phyloP scores from a whole-genome alignment of 2,797 vertebrate genomes.

The Takifugu ocellatus region DNA sequence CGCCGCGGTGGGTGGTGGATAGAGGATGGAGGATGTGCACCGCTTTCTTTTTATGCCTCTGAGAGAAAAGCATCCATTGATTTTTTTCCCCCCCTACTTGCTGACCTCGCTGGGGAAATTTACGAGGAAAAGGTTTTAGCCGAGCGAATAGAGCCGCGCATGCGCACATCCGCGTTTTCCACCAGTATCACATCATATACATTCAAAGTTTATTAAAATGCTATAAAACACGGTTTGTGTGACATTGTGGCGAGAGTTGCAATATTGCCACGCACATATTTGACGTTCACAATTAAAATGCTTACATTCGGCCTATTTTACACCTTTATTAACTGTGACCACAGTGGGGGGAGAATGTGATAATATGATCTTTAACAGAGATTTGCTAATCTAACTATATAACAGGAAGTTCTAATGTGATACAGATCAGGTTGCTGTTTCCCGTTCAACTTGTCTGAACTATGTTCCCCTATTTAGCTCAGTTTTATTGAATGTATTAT shows the following conservation, averaged over 20 bases:
- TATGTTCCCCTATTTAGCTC: too few relatives aligned
- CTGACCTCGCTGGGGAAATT: conserved; percentile 44
- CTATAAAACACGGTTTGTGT: too few relatives aligned
- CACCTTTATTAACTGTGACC: not conserved
- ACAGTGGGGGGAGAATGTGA: not conserved
- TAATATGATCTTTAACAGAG: too few relatives aligned
- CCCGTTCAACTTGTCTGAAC: too few relatives aligned
- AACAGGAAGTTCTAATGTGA: too few relatives aligned
- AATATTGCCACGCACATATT: not conserved
- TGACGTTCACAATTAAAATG: not conserved
- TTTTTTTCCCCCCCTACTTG: conserved; percentile 23
- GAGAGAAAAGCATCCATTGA: conserved; percentile 22
- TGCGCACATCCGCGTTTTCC: conserved; percentile 48
- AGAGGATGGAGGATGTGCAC: not conserved
- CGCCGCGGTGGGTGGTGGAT: not conserved
- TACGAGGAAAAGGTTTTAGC: conserved; percentile 54
- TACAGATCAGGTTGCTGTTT: too few relatives aligned
- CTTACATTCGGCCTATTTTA: not conserved
- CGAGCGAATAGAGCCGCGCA: conserved; percentile 53
- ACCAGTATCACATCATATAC: not conserved
- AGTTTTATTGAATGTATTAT: too few relatives aligned
- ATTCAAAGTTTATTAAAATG: not conserved
- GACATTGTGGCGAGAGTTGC: not conserved
- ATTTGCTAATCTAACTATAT: too few relatives aligned
- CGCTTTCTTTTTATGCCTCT: not conserved